These are phyloP conservation scores for Elanus axillaris DNA, from an alignment of 2,113 vertebrate genomes.

Conservation along the genomic window DNA sequence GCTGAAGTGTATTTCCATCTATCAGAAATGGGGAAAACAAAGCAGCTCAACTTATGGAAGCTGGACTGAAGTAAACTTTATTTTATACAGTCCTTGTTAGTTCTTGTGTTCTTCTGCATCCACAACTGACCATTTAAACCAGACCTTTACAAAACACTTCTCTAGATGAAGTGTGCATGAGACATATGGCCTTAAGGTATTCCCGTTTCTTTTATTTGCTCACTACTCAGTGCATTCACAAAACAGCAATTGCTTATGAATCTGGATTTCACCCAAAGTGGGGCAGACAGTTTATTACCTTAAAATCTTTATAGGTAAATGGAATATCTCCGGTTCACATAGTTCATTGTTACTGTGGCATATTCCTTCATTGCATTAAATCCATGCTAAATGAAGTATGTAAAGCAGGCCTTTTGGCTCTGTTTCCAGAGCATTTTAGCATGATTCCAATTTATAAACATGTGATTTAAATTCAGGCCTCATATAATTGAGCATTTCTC, in stretches of 20 bases:
- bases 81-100: neutral
- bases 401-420: neutral
- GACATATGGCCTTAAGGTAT: neutral
- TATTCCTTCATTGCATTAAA: neutral
- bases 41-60: neutral
- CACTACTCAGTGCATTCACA: neutral
- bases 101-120: neutral
- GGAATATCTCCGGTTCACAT: neutral
- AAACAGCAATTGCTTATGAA: neutral
- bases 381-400: neutral
- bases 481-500: neutral
- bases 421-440: neutral
- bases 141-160: neutral
- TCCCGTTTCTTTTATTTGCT: neutral
- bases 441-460: neutral
- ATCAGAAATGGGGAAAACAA: neutral
- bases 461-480: neutral
- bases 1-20: constrained; percentile 55
- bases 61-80: neutral
- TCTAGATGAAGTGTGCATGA: neutral
- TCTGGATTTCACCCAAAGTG: neutral
- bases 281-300: neutral
- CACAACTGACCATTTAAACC: neutral
- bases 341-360: neutral
- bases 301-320: neutral